These are phyloP conservation scores for Thryonomys swinderianus DNA, from an alignment of 2,113 vertebrate species.

Conservation along the genomic window DNA sequence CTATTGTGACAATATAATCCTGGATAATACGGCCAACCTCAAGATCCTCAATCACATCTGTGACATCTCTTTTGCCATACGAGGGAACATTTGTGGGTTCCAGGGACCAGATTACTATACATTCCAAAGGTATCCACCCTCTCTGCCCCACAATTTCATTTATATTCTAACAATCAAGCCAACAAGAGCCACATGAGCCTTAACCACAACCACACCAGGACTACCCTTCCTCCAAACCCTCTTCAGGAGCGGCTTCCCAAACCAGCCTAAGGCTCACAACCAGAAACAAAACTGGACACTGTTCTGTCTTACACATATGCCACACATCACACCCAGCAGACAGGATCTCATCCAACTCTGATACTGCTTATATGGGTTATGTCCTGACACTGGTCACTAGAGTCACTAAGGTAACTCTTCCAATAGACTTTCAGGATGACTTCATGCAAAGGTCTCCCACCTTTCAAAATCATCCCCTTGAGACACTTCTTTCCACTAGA, in stretches of 20 bases:
- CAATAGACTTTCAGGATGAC: background rate
- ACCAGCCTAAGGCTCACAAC: background rate
- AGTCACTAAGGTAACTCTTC: background rate
- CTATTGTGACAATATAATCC: background rate
- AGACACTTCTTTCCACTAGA: background rate
- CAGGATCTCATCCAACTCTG: background rate
- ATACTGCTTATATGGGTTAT: background rate
- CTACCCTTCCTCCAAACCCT: background rate
- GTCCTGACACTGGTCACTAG: background rate
- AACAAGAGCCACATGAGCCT: background rate
- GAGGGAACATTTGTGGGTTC: background rate
- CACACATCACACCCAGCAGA: background rate
- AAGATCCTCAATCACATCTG: background rate
- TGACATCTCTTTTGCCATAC: background rate
- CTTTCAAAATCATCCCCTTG: background rate
- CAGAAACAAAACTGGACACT: background rate
- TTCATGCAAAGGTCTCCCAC: background rate
- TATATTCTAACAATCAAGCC: background rate
- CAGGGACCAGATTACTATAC: background rate
- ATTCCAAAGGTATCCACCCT: background rate
- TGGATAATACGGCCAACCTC: background rate
- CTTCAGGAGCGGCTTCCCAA: background rate
- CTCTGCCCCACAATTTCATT: background rate
- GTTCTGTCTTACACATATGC: background rate
- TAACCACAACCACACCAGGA: background rate